Base-by-base conservation (phyloP, 2,113 vertebrate species). In the Zosterops japonicus region DNA sequence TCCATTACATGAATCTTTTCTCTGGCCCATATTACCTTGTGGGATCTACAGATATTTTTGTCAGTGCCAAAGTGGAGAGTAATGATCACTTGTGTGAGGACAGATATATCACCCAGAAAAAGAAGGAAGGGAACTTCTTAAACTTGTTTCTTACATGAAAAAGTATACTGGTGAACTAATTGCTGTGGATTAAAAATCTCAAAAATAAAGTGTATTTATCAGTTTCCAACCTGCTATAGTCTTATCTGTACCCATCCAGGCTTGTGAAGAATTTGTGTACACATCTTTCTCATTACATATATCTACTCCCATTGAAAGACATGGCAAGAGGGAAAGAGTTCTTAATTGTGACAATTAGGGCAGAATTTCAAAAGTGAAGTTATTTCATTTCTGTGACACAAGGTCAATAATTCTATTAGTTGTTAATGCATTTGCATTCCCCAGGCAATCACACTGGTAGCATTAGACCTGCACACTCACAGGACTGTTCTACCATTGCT, bases 371-470 rank as follows among this genome's bases (percentile, higher is more conserved):
- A 78, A 93, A 67, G 7, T 69, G 24, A 88, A 96, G 88, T 79
- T 24, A 77, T 85, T 96, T 91, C 22, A 67, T 87, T 71, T 87
- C 72, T 74, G 27, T 87, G 82, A 53, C 28, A 5, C 75, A 35
- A 96, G 47, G 84, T 94, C 94, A 97, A 64, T 95, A 91, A 83
- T 85, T 23, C 79, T 76, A n/a, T 90, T 89, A 95, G 59, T 84
- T 94, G 35, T 93, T 92, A 86, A 89, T 93, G 36, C 47, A 75
- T 93, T 87, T 91, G 44, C 86, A 33, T 57, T 95, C 69, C 50
- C 70, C 69, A 75, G 82, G 42, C 46, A 56, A 70, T 39, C 64
- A 28, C 21, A 16, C 50, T 81, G 33, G 35, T 83, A 61, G 8
- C 44, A 74, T 83, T 82, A 93, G 33, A 93, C 79, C 80, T 74